Conservation (phyloP, 1,140 invertebrate genomes). For the Contarinia nasturtii region DNA sequence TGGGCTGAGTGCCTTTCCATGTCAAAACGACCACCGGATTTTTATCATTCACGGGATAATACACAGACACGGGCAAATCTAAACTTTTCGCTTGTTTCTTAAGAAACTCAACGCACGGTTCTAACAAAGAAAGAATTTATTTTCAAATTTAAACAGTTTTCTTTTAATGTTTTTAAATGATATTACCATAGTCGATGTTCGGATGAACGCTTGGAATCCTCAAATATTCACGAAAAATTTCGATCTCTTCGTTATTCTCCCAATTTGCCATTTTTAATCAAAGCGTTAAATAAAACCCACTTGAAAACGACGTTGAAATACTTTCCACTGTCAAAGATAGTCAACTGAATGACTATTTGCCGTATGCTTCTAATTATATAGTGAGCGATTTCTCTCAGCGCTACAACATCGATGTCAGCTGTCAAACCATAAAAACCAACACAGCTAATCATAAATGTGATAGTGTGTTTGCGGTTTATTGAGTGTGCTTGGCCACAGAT, state of each 20-base stretch:
- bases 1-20: conserved; percentile 41
- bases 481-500: too few species aligned
- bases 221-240: conserved; percentile 56
- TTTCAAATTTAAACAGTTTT: neutral
- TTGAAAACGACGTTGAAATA: too few species aligned
- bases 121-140: conserved; percentile 6
- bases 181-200: conserved; percentile 54
- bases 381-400: too few species aligned
- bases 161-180: too few species aligned
- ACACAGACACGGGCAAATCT: conserved; percentile 33
- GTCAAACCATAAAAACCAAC: too few species aligned
- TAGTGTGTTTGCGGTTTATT: too few species aligned
- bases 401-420: too few species aligned
- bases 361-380: too few species aligned
- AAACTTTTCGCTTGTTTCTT: conserved; percentile 36
- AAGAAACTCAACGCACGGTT: conserved; percentile 36
- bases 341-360: too few species aligned
- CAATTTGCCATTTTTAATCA: conserved; percentile 6
- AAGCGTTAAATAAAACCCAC: too few species aligned
- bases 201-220: conserved; percentile 58
- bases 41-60: conserved; percentile 21
- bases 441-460: too few species aligned
- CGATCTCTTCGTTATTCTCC: conserved; percentile 30
- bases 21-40: conserved; percentile 63
- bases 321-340: too few species aligned